phyloP scores from a whole-genome alignment of 2,113 vertebrate species.

The Protobothrops flavoviridis region DNA sequence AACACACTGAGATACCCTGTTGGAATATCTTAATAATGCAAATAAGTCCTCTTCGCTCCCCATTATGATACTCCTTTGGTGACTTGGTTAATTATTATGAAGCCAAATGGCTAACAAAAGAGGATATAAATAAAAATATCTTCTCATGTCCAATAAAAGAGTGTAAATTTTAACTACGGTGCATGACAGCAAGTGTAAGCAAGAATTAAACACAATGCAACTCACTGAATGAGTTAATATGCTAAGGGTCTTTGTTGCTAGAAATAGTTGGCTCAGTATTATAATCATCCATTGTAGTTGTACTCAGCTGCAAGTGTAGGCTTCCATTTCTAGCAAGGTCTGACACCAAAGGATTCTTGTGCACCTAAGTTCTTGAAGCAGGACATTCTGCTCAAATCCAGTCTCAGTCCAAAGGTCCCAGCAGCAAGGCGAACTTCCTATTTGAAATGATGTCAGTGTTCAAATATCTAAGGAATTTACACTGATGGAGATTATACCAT shows the following conservation, averaged over 20 bases:
- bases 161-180: slow-evolving; percentile 70
- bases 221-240: slow-evolving; percentile 65
- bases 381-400: not conserved
- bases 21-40: slow-evolving; percentile 68
- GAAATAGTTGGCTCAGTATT: slow-evolving; percentile 65
- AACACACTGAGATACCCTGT: slow-evolving; percentile 55
- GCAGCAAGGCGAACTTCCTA: not conserved
- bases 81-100: slow-evolving; percentile 75
- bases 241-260: slow-evolving; percentile 59
- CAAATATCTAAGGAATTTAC: not conserved
- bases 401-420: not conserved
- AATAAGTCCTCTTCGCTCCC: slow-evolving; percentile 61
- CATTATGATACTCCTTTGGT: slow-evolving; percentile 62
- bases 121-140: slow-evolving; percentile 72
- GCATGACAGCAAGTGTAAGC: slow-evolving; percentile 71
- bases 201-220: slow-evolving; percentile 70
- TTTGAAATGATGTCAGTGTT: not conserved
- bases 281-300: slow-evolving; percentile 54
- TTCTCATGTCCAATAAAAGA: slow-evolving; percentile 65
- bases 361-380: not conserved
- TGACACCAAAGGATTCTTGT: slow-evolving; percentile 14
- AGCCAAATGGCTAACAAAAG: slow-evolving; percentile 72
- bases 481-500: not conserved
- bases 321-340: slow-evolving; percentile 13
- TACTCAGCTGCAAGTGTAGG: slow-evolving; percentile 46